Conservation (phyloP, 2,797 vertebrate species). For the Intellagama lesueurii region DNA sequence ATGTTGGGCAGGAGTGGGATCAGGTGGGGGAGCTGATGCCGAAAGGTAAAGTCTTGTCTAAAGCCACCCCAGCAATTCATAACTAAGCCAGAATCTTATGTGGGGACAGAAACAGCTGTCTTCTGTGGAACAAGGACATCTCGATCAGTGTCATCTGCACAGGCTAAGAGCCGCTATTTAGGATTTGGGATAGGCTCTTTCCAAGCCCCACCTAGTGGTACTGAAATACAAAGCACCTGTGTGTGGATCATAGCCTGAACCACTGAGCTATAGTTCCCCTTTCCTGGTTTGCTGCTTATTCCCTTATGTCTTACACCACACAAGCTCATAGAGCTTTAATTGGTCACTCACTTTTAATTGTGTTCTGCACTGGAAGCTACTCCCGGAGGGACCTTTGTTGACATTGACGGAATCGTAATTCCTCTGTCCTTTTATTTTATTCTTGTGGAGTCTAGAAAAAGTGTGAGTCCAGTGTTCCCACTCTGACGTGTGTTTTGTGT, state of each 20-base stretch:
- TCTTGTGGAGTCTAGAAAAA: neutral
- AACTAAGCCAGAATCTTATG: neutral
- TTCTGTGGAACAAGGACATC: neutral
- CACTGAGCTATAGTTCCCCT: too few relatives aligned
- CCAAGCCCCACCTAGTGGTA: neutral
- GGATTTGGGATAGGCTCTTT: neutral
- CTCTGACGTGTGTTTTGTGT: neutral
- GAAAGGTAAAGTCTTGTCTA: neutral
- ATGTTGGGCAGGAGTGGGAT: neutral
- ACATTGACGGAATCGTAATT: neutral
- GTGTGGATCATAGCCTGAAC: too few relatives aligned
- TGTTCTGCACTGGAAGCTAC: neutral
- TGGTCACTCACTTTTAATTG: conserved; percentile 5
- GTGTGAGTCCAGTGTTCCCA: neutral
- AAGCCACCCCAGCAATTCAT: neutral
- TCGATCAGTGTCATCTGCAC: neutral
- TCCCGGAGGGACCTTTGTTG: neutral
- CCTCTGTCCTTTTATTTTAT: conserved; percentile 23
- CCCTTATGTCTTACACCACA: neutral
- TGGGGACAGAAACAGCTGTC: neutral
- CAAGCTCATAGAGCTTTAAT: neutral
- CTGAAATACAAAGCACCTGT: neutral
- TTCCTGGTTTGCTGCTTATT: neutral
- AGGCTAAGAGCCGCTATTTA: neutral
- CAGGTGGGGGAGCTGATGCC: neutral